Conservation (phyloP, 2,888 invertebrate species). For the Hetaerina titia region DNA sequence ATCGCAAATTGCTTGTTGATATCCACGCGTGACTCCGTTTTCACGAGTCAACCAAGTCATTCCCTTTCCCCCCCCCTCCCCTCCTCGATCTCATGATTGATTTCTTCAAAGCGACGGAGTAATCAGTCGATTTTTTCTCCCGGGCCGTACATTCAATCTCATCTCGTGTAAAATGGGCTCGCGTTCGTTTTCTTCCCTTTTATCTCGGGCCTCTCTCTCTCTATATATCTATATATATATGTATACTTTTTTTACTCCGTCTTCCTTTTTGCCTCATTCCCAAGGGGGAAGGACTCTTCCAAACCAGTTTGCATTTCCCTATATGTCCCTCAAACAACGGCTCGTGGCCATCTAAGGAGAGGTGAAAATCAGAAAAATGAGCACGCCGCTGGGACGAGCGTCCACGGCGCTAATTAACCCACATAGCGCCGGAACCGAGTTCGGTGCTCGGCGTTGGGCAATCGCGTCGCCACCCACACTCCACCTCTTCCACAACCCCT, state of each 20-base stretch:
- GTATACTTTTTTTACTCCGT: too few relatives aligned
- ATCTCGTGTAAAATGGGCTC: background rate
- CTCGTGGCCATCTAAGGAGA: background rate
- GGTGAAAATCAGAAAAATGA: constrained; percentile 50
- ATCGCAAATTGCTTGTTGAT: background rate
- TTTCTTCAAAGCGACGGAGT: background rate
- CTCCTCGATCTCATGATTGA: background rate
- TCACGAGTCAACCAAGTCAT: background rate
- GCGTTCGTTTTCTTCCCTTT: background rate
- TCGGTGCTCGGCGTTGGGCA: constrained; percentile 24
- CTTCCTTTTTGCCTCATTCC: background rate
- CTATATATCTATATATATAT: too few relatives aligned
- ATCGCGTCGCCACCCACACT: background rate
- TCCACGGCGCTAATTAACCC: constrained; percentile 51
- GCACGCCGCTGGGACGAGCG: background rate
- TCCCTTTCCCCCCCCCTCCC: background rate
- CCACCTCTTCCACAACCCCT: background rate
- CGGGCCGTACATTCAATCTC: background rate
- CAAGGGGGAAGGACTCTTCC: background rate
- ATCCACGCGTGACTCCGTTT: background rate
- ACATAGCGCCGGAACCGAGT: constrained; percentile 28
- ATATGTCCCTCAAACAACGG: constrained; percentile 20
- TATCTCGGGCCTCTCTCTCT: background rate
- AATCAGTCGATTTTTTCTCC: background rate
- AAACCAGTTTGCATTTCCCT: constrained; percentile 42